Base-by-base conservation (phyloP, 2,888 invertebrate species). In the Apomyelois bistriatella region DNA sequence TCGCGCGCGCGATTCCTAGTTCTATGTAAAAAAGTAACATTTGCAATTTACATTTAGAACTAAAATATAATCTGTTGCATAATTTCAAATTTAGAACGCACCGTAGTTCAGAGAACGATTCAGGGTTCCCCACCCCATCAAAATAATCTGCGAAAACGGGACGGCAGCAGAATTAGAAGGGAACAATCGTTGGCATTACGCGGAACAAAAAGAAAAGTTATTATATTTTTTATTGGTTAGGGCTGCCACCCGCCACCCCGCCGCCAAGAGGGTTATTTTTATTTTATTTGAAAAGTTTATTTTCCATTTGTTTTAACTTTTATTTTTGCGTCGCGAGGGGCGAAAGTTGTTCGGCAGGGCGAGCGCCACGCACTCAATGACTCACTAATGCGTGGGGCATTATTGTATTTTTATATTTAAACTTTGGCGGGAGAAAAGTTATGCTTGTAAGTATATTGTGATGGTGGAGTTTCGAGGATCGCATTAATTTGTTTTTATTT, bases 271-370 rank as follows among this genome's bases (percentile, higher is more conserved):
- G 90, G 88, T 88, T 89, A 89, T 87, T 88, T 90, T 90, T 88
- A 88, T 88, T 89, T 89, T 88, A 89, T 89, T 88, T 82, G 85
- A 86, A 89, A 89, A 90, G 86, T 89, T 89, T 86, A 89, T 86
- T 87, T 87, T 85, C 79, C 89, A 86, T 89, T 90, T 90, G 88
- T 88, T 89, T 87, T 85, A 86, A 87, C 83, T 87, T 85, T 79
- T 88, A 86, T 82, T 82, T 82, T 84, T 77, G 85, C 83, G 80
- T 79, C 68, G 76, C 71, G 80, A 86, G 83, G 77, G 89, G 82
- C 76, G 81, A 52, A 52, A 43, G 43, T 52, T 76, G 81, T 73
- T 83, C 74, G 76, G 66, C 58, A 66, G 62, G 71, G 74, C 85
- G 82, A 84, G 83, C 2, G 22, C 22, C 85, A 84, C 84, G 79